Evolutionary conservation across 2,113 vertebrate genomes (phyloP).

Genomic region (Coracopsis vasa): DNA sequence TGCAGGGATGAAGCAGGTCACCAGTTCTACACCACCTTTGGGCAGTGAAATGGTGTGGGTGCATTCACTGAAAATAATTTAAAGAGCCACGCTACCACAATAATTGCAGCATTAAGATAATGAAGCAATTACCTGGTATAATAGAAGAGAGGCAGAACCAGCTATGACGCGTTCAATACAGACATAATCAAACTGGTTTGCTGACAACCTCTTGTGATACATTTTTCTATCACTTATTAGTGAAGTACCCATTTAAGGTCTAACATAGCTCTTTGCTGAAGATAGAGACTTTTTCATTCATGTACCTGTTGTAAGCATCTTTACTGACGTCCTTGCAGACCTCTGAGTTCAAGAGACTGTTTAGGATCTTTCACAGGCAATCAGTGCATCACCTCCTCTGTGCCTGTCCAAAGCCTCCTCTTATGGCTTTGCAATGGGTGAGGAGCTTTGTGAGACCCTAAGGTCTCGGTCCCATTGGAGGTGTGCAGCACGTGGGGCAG

Average conservation of each 20-base stretch:
- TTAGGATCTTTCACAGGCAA: not conserved
- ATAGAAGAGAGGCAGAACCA: not conserved
- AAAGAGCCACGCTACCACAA: rapidly evolving
- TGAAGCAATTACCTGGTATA: not conserved
- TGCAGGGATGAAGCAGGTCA: not conserved
- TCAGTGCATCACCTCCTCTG: not conserved
- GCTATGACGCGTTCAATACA: rapidly evolving
- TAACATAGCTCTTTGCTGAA: not conserved
- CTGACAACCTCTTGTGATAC: not conserved
- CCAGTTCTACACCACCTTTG: not conserved
- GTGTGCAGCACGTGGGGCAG: not conserved
- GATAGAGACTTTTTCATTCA: not conserved
- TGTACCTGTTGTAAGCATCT: not conserved
- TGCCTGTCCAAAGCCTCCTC: not conserved
- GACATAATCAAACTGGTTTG: not conserved
- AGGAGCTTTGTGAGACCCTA: not conserved
- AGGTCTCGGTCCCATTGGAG: rapidly evolving
- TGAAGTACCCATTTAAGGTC: not conserved
- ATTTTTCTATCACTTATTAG: not conserved
- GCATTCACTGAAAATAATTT: not conserved
- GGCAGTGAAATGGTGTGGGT: not conserved
- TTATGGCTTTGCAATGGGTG: not conserved
- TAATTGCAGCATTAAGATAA: not conserved
- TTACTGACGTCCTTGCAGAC: not conserved
- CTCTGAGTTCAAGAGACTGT: not conserved